Base-by-base conservation (phyloP, 2,113 vertebrate genomes). In the Pterocles orientalis region DNA sequence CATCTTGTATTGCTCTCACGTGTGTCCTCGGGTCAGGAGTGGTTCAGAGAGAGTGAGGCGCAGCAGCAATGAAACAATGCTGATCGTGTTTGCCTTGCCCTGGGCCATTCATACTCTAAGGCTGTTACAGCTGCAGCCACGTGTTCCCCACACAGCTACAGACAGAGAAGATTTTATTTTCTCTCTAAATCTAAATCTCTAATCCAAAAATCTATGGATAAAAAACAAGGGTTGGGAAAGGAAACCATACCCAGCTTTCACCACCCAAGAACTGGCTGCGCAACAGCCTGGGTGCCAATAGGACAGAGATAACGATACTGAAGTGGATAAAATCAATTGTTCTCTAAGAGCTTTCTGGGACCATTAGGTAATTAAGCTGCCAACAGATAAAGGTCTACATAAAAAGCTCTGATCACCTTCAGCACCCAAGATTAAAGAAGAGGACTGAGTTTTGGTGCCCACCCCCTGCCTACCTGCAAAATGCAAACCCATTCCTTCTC, bases 351-450 rank as follows among this genome's bases (percentile, higher is more conserved):
- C 69, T 91, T 96, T 90, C 80, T 78, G 51, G 61, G 86, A 90
- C 80, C 92, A 88, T 85, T 81, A 91, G 77, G 85, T 87, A 95
- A 95, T 95, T 81, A 94, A 93, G 77, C 28, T 82, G 76, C 76
- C 72, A 82, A 18, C 58, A 83, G 90, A 94, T 60, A 95, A 86
- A 60, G 41, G 64, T 71, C 80, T 93, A 7, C 60, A 56, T 24
- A 86, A 65, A 77, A 86, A 79, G 20, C 53, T 93, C 82, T n/a
- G 76, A 91, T 81, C 69, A 76, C 77, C 86, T 62, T 91, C 65
- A 79, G 61, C 56, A 65, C 65, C 64, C 39, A 41, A 78, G 80
- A 92, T 48, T 34, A 57, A 75, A 93, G 75, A 78, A 7, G 29
- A 68, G 25, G 47, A 60, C 34, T 0, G 2, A n/a, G 24, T 56